These are phyloP conservation scores for Rachycentron canadum DNA, from an alignment of 2,797 vertebrate species.

Conservation along the genomic window DNA sequence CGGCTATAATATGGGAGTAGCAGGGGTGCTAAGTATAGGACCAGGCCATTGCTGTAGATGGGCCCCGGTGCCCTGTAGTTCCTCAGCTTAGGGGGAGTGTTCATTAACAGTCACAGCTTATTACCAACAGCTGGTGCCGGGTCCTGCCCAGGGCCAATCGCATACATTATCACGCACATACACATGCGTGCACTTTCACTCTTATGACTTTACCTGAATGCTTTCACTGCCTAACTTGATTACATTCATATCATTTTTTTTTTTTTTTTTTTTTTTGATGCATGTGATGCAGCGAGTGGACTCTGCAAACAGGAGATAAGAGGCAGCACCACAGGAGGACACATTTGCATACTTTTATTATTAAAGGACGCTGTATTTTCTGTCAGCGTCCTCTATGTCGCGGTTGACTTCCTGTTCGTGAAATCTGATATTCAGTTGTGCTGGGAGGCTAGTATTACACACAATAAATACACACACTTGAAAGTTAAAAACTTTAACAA, in stretches of 20 bases:
- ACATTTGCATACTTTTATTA: background rate
- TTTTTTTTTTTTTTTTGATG: background rate
- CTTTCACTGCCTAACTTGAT: conserved; percentile 18
- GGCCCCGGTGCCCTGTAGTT: conserved; percentile 52
- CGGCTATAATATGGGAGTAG: conserved; percentile 62
- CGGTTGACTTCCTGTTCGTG: conserved; percentile 1
- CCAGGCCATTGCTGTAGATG: conserved; percentile 35
- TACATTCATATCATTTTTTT: background rate
- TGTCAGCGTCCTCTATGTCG: background rate
- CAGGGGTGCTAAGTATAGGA: conserved; percentile 52
- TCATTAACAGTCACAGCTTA: conserved; percentile 67
- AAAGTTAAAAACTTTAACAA: too few relatives aligned
- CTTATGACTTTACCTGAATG: conserved; percentile 28
- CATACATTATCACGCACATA: conserved; percentile 52
- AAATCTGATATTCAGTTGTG: background rate
- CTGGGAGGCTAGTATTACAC: background rate
- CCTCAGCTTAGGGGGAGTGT: conserved; percentile 49
- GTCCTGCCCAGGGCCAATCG: conserved; percentile 52
- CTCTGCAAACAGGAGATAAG: conserved; percentile 13
- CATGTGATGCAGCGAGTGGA: background rate
- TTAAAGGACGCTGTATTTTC: background rate
- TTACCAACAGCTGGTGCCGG: conserved; percentile 69
- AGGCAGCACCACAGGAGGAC: conserved; percentile 6
- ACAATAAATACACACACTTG: background rate
- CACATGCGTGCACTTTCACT: conserved; percentile 15